Evolutionary conservation across 2,888 invertebrate genomes (phyloP).

Genomic region (Ochropleura leucogaster): DNA sequence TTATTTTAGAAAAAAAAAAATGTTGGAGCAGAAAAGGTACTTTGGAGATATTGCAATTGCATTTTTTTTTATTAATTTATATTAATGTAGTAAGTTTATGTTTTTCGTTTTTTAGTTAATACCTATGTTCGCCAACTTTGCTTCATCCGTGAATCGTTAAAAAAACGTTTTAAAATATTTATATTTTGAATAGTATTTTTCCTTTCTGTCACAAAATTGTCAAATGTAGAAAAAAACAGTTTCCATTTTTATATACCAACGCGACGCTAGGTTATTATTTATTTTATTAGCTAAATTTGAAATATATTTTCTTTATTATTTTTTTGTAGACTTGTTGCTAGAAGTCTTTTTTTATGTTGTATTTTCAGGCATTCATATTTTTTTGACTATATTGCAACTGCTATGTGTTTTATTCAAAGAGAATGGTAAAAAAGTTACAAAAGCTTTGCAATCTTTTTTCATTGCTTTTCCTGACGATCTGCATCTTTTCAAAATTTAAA

Average conservation of each 20-base stretch:
- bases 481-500: neutral
- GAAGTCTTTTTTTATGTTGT: neutral
- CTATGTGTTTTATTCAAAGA: neutral
- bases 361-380: neutral
- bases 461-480: neutral
- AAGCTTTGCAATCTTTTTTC: neutral
- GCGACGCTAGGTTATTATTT: neutral
- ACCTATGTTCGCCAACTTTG: neutral
- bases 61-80: neutral
- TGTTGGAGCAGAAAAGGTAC: neutral
- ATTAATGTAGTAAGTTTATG: neutral
- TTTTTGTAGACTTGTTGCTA: neutral
- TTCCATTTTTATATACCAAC: neutral
- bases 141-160: neutral
- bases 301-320: neutral
- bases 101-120: neutral
- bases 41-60: neutral
- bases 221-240: neutral
- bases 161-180: neutral
- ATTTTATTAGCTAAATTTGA: neutral
- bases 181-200: too few relatives aligned
- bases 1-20: neutral
- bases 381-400: neutral
- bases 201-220: neutral
- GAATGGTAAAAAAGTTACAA: neutral